Evolutionary conservation across 2,113 vertebrate species (phyloP).

Genomic region (Recurvirostra avosetta): DNA sequence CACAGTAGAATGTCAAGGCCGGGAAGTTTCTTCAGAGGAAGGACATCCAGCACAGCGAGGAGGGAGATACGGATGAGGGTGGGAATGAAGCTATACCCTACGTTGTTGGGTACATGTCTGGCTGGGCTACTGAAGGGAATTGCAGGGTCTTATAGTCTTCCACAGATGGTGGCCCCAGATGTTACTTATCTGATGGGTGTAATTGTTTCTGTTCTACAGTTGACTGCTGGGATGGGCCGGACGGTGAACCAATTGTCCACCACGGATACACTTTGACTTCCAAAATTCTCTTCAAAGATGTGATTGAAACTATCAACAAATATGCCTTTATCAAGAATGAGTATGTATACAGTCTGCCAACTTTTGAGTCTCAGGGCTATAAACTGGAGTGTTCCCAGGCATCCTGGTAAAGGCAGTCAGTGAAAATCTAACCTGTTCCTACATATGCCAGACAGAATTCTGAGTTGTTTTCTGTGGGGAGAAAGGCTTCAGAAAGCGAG

Average conservation of each 20-base stretch:
- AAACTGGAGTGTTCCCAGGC: background rate
- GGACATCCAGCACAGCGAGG: background rate
- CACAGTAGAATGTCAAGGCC: background rate
- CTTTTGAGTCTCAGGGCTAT: background rate
- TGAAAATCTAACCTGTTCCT: background rate
- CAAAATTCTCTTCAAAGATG: constrained; percentile 97
- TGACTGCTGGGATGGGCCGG: constrained; percentile 97
- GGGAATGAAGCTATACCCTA: background rate
- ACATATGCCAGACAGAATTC: background rate
- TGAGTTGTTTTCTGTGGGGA: background rate
- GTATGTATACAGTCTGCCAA: constrained; percentile 74
- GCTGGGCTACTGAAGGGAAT: background rate
- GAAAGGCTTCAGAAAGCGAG: background rate
- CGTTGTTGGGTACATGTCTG: background rate
- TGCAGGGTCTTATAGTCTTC: background rate
- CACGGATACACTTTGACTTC: constrained; percentile 97
- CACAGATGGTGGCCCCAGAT: background rate
- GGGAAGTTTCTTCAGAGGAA: background rate
- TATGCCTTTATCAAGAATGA: constrained; percentile 91
- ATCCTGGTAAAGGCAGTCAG: background rate
- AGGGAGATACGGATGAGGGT: background rate
- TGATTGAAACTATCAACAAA: constrained; percentile 97
- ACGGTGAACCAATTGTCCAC: constrained; percentile 94
- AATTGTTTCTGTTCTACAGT: constrained; percentile 70
- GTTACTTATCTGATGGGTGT: background rate